Conservation (phyloP, 2,888 invertebrate species). For the Cephus runcator region DNA sequence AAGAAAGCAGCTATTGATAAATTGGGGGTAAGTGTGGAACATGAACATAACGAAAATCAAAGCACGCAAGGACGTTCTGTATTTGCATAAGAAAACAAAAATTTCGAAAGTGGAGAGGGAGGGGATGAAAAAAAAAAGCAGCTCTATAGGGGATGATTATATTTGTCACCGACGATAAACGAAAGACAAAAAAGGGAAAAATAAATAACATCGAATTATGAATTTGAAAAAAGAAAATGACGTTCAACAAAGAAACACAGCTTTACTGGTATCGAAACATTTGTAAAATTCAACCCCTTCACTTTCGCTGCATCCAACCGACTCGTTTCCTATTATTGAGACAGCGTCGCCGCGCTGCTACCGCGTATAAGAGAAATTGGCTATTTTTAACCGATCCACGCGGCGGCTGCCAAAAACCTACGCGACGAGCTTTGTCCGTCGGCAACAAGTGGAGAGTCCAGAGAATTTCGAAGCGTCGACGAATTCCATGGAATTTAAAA, state of each 20-base stretch:
- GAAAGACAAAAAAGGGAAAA: no score
- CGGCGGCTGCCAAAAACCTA: not conserved
- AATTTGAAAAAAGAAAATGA: not conserved
- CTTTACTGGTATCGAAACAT: not conserved
- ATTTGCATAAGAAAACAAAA: not conserved
- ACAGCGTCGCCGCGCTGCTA: not conserved
- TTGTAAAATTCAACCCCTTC: not conserved
- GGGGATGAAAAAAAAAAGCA: not conserved
- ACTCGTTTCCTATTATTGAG: not conserved
- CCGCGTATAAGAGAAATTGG: not conserved
- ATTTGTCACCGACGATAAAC: slow-evolving; percentile 20
- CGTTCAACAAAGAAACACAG: not conserved
- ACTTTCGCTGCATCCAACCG: not conserved
- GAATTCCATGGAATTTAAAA: not conserved
- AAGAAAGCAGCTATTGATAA: not conserved
- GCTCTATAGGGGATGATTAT: slow-evolving; percentile 9
- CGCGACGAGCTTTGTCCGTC: not conserved
- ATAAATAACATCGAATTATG: not conserved
- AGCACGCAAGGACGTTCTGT: not conserved
- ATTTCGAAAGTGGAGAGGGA: not conserved
- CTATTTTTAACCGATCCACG: not conserved
- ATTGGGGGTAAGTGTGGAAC: slow-evolving; percentile 6
- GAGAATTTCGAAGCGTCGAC: not conserved
- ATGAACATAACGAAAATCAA: not conserved
- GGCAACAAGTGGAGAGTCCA: not conserved